Evolutionary conservation across 2,797 vertebrate species (phyloP), one percentile per base, ranked within the genome.

Genomic region (Megaceryle alcyon): DNA sequence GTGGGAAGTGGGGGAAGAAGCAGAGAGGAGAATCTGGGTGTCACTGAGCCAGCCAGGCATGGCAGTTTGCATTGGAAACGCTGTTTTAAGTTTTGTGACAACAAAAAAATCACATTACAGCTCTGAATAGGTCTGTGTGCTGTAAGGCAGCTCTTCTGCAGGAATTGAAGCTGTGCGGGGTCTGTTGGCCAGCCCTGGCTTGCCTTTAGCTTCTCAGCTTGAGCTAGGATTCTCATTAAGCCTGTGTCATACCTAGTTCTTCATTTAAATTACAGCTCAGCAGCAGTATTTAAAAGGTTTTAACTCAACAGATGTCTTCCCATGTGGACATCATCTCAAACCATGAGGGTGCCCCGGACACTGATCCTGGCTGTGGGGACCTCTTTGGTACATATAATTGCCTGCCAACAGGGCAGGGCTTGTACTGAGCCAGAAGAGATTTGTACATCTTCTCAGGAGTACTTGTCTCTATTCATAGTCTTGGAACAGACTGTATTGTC

Each of bases 191-290:
- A 77, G 68, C 56, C 68, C 44, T 15, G 43, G 13, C 75, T 93
- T 89, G 56, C 16, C 60, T 94, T 92, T 31, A 73, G 33, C 84
- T 87, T 68, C 82, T 80, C 91, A 94, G 81, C 84, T 92, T 88
- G 86, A 87, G 35, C 44, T 43, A 63, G 54, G 54, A 83, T 86
- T 94, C 81, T 86, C 75, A 95, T 86, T 86, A 91, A 92, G 53
- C 72, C 53, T 75, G 71, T 81, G 49, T 53, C 61, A 71, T 59
- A 25, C 37, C 33, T 51, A 68, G 57, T 65, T 94, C 53, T 83
- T 91, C 57, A 77, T 35, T 89, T 94, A 89, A 93, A 85, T 87
- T 94, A 83, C 82, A 95, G 76, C 76, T 88, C 71, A 84, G 76
- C 44, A 82, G 79, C 3, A 1, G 28, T 81, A 57, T 75, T 94